Base-by-base conservation (phyloP, 2,797 vertebrate species). In the Rallus crepitans region DNA sequence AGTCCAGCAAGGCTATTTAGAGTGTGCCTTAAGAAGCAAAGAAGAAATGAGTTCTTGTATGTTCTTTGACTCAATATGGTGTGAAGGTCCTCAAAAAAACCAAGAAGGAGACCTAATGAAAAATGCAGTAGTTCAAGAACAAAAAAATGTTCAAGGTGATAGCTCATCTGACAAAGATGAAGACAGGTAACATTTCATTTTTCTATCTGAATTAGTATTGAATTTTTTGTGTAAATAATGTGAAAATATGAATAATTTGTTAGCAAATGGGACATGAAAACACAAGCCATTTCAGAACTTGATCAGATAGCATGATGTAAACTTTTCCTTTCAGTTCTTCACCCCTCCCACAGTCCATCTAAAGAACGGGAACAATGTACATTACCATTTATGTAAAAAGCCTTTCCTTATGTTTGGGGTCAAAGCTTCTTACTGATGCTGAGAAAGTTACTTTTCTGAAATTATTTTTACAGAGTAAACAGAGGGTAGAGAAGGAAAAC, bases 171-270 rank as follows among this genome's bases (percentile, higher is more conserved):
- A 75, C 42, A 97, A 96, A 89, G 97, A 96, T 47, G 98, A 98
- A 85, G 97, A 98, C 52, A 98, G 98, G 98, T 99, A 98, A 97
- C 72, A 71, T 33, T 68, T 82, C 3, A 7, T 2, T 73, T 57
- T 85, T 65, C 0, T 73, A 9, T 68, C 14, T 79, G 11, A 27
- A 47, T n/a, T 69, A 77, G 1, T 70, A 31, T 71, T 81, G 21
- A 64, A 31, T 80, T 3, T 68, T 73, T 35, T 31, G 2, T 66
- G 28, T 39, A 84, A 72, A 45, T 50, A 30, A 15, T 71, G 9
- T 57, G 15, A 3, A 71, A 50, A 59, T 71, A 47, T 82, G 17
- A 77, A 31, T 59, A 45, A 57, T 35, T 17, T 59, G 8, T 50
- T 72, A 77, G 31, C 20, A 66, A 59, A 19, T 59, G 70, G 12